Evolutionary conservation across 2,888 invertebrate species (phyloP), one percentile per base, ranked within the genome.

Genomic region (Ectemnius lituratus): DNA sequence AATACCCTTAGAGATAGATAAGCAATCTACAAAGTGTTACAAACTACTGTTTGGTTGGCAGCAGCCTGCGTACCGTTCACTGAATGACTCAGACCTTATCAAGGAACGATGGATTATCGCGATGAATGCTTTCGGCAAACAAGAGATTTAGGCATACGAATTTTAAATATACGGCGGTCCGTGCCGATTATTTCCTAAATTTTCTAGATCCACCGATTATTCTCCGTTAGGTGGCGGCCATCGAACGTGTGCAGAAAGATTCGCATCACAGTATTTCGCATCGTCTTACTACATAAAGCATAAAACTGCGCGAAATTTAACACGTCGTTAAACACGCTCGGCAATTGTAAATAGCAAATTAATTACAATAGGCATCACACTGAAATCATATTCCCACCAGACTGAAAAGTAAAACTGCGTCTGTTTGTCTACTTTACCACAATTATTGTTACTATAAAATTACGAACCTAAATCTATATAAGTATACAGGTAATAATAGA

Each of bases 261-360:
- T 67, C 49, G 45, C 74, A 66, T 70, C 66, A 74, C 37, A 65
- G 46, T 47, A 37, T 11, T 37, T 37, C 37, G 37, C 37, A 37
- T 37, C 37, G 37, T 37, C 37, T 8, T 62, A 65, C 23, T 62
- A 65, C 23, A 11, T 20, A 49, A 73, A 59, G 52, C 49, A 18
- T 28, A 49, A 52, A 18, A 27, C 6, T 68, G 74, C 73, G 74
- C 57, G 74, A 45, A n/a, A 27, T 75, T 75, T 37, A 37, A 37
- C 37, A 6, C 8, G 4, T 37, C 8, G 5, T 37, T 37, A 37
- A 1, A 11, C 8, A 37, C 1, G 8, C 8, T 11, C 37, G 11
- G 37, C 37, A 37, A 37, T 37, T 37, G 37, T 37, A 8, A 37
- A 37, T 37, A 37, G 37, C 37, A 37, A 37, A 37, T 37, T 37